A percentile compares a stretch with the other conserved stretches of the same genome.
Evolutionary conservation across 2,797 vertebrate species (phyloP).

Genomic region (Astyanax mexicanus): DNA sequence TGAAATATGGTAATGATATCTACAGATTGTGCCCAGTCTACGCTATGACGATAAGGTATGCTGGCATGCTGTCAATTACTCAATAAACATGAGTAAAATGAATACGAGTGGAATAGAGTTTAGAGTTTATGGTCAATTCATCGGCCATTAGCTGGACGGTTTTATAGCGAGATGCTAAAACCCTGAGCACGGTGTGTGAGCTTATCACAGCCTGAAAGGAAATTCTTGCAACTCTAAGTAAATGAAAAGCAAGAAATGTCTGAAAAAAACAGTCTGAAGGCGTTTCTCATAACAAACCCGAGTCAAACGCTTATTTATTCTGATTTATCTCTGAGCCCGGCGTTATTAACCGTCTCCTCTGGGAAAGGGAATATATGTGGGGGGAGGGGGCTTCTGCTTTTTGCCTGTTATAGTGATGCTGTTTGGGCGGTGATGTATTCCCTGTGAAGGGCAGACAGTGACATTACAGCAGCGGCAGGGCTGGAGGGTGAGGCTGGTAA

Average conservation of each 20-base stretch:
- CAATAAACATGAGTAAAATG: slow-evolving; percentile 47
- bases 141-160: slow-evolving; percentile 7
- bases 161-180: slow-evolving; percentile 27
- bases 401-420: slow-evolving; percentile 56
- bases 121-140: slow-evolving; percentile 16
- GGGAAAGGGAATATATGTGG: neutral
- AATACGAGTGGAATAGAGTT: slow-evolving; percentile 19
- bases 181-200: neutral
- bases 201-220: neutral
- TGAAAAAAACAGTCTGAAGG: slow-evolving; percentile 1
- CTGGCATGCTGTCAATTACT: slow-evolving; percentile 33
- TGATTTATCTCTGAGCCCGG: slow-evolving; percentile 16
- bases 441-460: slow-evolving; percentile 72
- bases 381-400: slow-evolving; percentile 10
- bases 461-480: slow-evolving; percentile 69
- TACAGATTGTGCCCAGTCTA: slow-evolving; percentile 55
- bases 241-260: slow-evolving; percentile 16
- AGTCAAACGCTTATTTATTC: slow-evolving; percentile 24
- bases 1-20: slow-evolving; percentile 57
- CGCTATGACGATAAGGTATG: slow-evolving; percentile 28
- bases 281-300: neutral
- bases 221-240: neutral
- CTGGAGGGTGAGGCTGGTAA: slow-evolving; percentile 68
- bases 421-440: slow-evolving; percentile 67
- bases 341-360: neutral